A percentile compares a stretch with the other conserved stretches of the same genome.
phyloP scores from a whole-genome alignment of 1,140 invertebrate genomes.

The Dufourea novaeangliae region DNA sequence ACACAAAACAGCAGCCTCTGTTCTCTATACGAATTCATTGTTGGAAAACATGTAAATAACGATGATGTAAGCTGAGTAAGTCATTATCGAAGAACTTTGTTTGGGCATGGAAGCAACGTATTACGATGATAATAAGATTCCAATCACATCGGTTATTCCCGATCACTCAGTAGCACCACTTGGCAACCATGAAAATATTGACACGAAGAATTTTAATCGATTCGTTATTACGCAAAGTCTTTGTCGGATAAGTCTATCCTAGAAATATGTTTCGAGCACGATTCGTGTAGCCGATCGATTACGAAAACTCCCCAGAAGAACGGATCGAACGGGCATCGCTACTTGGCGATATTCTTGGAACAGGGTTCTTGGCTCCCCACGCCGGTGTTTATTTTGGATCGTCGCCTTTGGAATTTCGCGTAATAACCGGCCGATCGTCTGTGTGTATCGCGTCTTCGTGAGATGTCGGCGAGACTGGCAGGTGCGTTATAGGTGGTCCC shows the following conservation, averaged over 20 bases:
- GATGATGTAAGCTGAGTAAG: too few relatives aligned
- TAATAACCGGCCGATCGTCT: constrained; percentile 11
- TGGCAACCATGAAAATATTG: neutral
- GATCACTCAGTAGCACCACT: too few relatives aligned
- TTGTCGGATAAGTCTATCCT: too few relatives aligned
- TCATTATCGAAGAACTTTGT: too few relatives aligned
- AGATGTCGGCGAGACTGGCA: neutral
- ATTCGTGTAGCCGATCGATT: neutral
- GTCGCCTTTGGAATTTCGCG: constrained; percentile 27
- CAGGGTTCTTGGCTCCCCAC: constrained; percentile 22
- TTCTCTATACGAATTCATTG: too few relatives aligned
- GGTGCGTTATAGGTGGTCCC: neutral
- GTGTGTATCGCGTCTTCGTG: neutral
- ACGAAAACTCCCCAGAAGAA: neutral
- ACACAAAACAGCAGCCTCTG: too few relatives aligned
- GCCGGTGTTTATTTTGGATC: constrained; percentile 19
- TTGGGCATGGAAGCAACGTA: too few relatives aligned
- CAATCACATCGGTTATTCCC: too few relatives aligned
- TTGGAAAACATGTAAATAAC: too few relatives aligned
- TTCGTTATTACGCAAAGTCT: too few relatives aligned
- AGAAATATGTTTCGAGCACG: neutral
- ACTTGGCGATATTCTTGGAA: constrained; percentile 30
- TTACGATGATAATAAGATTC: too few relatives aligned
- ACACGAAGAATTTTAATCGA: too few relatives aligned
- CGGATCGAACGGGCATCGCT: constrained; percentile 2